phyloP scores from a whole-genome alignment of 2,888 invertebrate genomes.

The Zaprionus obscuricornis region DNA sequence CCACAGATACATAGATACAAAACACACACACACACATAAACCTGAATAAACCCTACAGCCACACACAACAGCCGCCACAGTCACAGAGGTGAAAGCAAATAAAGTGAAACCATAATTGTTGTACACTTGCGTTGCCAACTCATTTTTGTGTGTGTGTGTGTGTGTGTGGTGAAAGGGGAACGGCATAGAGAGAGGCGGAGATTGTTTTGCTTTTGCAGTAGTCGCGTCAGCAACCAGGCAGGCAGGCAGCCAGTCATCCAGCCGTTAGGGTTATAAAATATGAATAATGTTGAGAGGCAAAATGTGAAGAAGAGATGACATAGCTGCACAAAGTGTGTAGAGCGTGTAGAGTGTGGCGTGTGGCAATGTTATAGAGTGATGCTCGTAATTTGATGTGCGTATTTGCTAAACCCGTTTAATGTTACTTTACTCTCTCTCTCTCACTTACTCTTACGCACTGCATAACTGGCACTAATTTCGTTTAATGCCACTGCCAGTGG shows the following conservation, averaged over 20 bases:
- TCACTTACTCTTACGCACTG: neutral
- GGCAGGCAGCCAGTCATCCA: conserved; percentile 49
- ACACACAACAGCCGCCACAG: neutral
- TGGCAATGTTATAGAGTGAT: conserved; percentile 1
- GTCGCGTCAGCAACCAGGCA: no score
- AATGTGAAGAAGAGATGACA: neutral
- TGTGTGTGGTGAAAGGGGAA: conserved; percentile 16
- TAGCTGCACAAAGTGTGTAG: neutral
- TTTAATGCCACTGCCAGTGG: conserved; percentile 67
- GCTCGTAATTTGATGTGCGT: conserved; percentile 66
- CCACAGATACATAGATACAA: neutral
- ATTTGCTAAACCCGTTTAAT: conserved; percentile 75
- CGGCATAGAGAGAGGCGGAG: no score
- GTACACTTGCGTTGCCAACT: conserved; percentile 73
- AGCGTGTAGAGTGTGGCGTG: neutral
- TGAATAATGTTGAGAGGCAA: conserved; percentile 62
- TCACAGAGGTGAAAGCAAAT: conserved; percentile 45
- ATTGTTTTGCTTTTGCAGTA: conserved; percentile 40
- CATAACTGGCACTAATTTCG: conserved; percentile 57
- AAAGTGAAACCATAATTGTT: conserved; percentile 75
- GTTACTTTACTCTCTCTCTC: conserved; percentile 6
- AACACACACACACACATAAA: conserved; percentile 3
- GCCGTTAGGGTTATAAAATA: conserved; percentile 63
- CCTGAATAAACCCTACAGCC: neutral
- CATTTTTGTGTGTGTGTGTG: conserved; percentile 47